Evolutionary conservation across 2,888 invertebrate genomes (phyloP).

Genomic region (Chalcis sispes): DNA sequence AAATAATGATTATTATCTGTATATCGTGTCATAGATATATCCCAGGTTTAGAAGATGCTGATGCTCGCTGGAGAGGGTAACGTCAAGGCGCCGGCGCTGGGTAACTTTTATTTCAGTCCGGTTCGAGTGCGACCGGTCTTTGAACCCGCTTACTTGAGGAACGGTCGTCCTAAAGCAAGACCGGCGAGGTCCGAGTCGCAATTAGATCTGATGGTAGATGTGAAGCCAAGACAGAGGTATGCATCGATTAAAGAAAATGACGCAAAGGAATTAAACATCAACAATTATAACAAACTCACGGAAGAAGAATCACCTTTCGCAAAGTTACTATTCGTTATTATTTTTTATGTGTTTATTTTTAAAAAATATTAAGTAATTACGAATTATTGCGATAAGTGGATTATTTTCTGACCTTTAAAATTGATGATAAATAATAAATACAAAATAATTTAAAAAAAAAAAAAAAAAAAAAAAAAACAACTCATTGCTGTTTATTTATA

Average conservation of each 20-base stretch:
- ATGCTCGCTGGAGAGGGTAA: neutral
- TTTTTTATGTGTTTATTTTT: neutral
- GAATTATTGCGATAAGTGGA: too few relatives aligned
- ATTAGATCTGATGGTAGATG: neutral
- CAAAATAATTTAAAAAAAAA: too few relatives aligned
- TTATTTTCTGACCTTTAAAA: too few relatives aligned
- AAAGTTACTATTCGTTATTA: constrained; percentile 9
- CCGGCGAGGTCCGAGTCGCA: neutral
- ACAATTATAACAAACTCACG: neutral
- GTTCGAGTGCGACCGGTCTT: constrained; percentile 18
- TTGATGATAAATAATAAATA: too few relatives aligned
- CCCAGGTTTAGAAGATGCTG: constrained; percentile 16
- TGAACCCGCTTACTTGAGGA: constrained; percentile 12
- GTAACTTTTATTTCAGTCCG: constrained; percentile 46
- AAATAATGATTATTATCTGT: too few relatives aligned
- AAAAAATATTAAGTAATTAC: too few relatives aligned
- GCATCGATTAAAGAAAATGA: neutral
- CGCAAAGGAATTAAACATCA: neutral
- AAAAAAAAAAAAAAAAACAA: too few relatives aligned
- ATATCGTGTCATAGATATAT: too few relatives aligned
- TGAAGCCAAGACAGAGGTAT: too few relatives aligned
- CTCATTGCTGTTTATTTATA: too few relatives aligned
- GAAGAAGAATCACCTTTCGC: constrained; percentile 13
- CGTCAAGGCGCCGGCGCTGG: constrained; percentile 3
- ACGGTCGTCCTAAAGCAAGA: neutral